Evolutionary conservation across 2,113 vertebrate species (phyloP), one percentile per base, ranked within the genome.

Genomic region (Lipophrys pholis): DNA sequence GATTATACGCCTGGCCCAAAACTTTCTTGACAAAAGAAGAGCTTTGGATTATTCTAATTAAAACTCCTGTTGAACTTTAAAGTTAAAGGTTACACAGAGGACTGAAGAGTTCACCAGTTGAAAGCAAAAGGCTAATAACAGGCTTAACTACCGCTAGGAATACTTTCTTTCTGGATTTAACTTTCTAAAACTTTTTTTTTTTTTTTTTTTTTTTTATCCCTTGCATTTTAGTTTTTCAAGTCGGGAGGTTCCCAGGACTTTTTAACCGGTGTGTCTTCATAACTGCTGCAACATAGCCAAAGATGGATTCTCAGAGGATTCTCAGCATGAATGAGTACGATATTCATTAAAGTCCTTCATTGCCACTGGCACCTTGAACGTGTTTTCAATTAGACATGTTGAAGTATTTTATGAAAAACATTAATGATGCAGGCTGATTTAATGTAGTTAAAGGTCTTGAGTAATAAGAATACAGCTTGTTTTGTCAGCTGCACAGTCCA

Each of bases 11-110:
- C 53, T 35, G 42, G 46, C 40, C 48, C 40, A 38, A 39, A 74
- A 55, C 21, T 21, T 49, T 21, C 21, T 68, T 63, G 36, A 51
- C 55, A 60, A 48, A 56, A 62, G 40, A 15, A 68, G 81, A 81
- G 79, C 80, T 83, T 76, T 78, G 49, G 56, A 59, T 83, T 52
- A 83, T 77, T 86, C 74, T 65, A 39, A 40, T 73, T 70, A 68
- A 60, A 11, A 10, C 59, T 76, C 38, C 6, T 4, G 9, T 65
- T 63, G 54, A 73, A 53, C 39, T 75, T 55, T 60, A 38, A 66
- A 5, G 5, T 43, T 30, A n/a, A 59, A 76, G 64, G 59, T 52
- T 35, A 14, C 56, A 54, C 50, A 38, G 12, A 70, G 30, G 16
- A 48, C 43, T 7, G 15, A 41, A 8, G 52, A 21, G 30, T n/a